phyloP scores from a whole-genome alignment of 2,888 invertebrate genomes.

The Stenurella melanura region DNA sequence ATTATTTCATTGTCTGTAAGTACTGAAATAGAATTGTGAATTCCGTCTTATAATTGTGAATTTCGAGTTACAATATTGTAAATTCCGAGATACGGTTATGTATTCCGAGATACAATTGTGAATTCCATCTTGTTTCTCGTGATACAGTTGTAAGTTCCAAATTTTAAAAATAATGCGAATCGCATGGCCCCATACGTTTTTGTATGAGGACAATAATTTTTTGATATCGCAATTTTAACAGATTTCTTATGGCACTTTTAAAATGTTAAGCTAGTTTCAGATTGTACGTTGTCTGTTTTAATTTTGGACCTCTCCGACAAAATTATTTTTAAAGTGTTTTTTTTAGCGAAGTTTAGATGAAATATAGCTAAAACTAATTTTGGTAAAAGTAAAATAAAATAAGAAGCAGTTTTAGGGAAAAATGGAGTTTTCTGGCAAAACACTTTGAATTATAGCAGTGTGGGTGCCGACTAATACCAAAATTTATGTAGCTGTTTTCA shows the following conservation, averaged over 20 bases:
- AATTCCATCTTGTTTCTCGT: no score
- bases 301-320: constrained; percentile 46
- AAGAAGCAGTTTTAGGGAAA: constrained; percentile 47
- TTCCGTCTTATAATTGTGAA: no score
- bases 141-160: no score
- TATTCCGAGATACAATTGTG: no score
- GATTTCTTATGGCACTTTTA: neutral
- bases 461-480: constrained; percentile 29
- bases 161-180: no score
- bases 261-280: neutral
- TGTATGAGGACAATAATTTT: no score
- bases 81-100: no score
- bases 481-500: constrained; percentile 43
- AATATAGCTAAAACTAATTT: neutral
- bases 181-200: no score
- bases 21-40: no score
- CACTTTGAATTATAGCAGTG: constrained; percentile 4
- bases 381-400: constrained; percentile 46
- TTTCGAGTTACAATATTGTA: no score
- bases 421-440: constrained; percentile 44
- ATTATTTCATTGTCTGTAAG: no score
- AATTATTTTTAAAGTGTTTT: neutral
- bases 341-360: neutral
- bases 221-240: no score
- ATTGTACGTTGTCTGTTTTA: neutral